phyloP scores from a whole-genome alignment of 2,113 vertebrate genomes.

The Bucco capensis region DNA sequence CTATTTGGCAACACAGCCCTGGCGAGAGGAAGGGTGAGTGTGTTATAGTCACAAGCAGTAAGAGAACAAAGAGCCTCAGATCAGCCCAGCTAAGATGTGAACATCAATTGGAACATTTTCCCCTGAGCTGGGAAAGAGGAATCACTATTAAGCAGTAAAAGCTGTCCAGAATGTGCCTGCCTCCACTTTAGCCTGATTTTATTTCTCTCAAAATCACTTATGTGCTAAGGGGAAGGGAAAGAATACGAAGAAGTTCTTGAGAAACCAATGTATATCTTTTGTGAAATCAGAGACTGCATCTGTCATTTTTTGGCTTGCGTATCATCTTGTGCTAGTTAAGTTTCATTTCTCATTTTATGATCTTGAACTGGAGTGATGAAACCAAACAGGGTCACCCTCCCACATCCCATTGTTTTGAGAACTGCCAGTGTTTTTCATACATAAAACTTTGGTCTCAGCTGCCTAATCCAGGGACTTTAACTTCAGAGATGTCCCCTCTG shows the following conservation, averaged over 20 bases:
- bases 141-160: background rate
- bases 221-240: background rate
- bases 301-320: background rate
- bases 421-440: background rate
- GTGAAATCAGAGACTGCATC: background rate
- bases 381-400: background rate
- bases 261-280: background rate
- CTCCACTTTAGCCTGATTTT: background rate
- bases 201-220: background rate
- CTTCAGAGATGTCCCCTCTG: background rate
- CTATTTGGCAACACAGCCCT: background rate
- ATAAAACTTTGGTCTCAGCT: background rate
- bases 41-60: slow-evolving; percentile 21
- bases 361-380: background rate
- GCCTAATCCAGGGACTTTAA: background rate
- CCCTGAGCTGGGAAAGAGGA: background rate
- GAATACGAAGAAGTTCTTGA: background rate
- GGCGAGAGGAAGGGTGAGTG: background rate
- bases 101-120: background rate
- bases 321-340: background rate
- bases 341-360: background rate
- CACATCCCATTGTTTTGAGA: background rate
- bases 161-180: background rate
- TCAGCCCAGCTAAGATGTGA: background rate
- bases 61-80: slow-evolving; percentile 23